Evolutionary conservation across 1,140 invertebrate species (phyloP).

Genomic region (Magallana gigas): DNA sequence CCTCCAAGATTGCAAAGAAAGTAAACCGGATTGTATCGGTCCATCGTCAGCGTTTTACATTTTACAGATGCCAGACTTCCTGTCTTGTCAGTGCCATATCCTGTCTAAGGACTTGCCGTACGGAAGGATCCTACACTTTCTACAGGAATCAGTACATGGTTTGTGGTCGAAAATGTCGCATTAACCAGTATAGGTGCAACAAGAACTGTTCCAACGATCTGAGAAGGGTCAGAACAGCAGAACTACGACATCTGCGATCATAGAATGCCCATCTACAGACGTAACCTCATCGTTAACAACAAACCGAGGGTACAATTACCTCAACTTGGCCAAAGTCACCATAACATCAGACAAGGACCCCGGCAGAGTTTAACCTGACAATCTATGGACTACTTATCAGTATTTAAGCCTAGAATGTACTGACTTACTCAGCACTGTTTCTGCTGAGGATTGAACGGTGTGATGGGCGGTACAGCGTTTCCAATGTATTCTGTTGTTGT

Average conservation of each 20-base stretch:
- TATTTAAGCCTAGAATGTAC: too few relatives aligned
- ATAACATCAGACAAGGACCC: too few relatives aligned
- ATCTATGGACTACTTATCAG: too few relatives aligned
- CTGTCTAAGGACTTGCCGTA: background rate
- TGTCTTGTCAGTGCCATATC: constrained; percentile 7
- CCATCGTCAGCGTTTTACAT: background rate
- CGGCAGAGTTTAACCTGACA: too few relatives aligned
- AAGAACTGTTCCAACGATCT: background rate
- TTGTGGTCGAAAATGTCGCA: background rate
- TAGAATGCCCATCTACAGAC: background rate
- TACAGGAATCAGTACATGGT: constrained; percentile 7
- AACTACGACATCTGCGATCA: background rate
- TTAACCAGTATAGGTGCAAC: background rate
- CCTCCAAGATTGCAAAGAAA: constrained; percentile 1
- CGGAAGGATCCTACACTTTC: background rate
- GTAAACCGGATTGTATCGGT: background rate
- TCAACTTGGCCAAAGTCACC: too few relatives aligned
- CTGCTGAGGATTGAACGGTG: background rate
- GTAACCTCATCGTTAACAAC: background rate
- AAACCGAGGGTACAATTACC: background rate
- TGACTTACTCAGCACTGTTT: background rate
- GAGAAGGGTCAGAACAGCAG: background rate
- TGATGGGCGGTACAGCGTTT: background rate
- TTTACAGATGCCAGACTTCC: constrained; percentile 13
- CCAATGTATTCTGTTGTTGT: background rate